Conservation (phyloP, 2,888 invertebrate species). For the Synergus gifuensis region DNA sequence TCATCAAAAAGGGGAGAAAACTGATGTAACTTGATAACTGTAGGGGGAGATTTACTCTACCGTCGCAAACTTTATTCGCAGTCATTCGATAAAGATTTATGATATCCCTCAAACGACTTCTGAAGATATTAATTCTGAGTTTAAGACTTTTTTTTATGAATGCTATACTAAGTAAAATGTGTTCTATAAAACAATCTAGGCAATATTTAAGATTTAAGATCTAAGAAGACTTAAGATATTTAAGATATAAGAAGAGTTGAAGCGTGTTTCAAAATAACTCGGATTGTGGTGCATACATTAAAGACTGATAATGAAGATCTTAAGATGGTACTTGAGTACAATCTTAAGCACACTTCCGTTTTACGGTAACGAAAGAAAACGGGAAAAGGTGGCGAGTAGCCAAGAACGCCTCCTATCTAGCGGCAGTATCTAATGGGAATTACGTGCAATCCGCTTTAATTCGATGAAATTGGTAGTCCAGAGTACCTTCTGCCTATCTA, state of each 20-base stretch:
- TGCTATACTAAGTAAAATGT: too few species aligned
- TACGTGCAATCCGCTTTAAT: conserved; percentile 63
- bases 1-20: neutral
- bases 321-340: conserved; percentile 36
- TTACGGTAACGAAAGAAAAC: conserved; percentile 44
- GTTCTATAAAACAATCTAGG: too few species aligned
- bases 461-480: conserved; percentile 63
- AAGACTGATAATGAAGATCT: conserved; percentile 36
- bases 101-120: neutral
- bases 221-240: too few species aligned
- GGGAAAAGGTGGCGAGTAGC: conserved; percentile 53
- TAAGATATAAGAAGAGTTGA: neutral
- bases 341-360: conserved; percentile 43
- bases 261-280: neutral
- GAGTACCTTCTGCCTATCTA: conserved; percentile 49
- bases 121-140: neutral
- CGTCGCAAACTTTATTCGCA: neutral
- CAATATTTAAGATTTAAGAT: neutral
- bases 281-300: neutral
- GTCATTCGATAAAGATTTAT: conserved; percentile 6
- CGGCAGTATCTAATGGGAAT: conserved; percentile 59
- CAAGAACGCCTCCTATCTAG: conserved; percentile 47
- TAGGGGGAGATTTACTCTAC: conserved; percentile 5
- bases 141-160: neutral
- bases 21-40: neutral